Evolutionary conservation across 1,140 invertebrate species (phyloP), one percentile per base, ranked within the genome.

Genomic region (Matsumurasca onukii): DNA sequence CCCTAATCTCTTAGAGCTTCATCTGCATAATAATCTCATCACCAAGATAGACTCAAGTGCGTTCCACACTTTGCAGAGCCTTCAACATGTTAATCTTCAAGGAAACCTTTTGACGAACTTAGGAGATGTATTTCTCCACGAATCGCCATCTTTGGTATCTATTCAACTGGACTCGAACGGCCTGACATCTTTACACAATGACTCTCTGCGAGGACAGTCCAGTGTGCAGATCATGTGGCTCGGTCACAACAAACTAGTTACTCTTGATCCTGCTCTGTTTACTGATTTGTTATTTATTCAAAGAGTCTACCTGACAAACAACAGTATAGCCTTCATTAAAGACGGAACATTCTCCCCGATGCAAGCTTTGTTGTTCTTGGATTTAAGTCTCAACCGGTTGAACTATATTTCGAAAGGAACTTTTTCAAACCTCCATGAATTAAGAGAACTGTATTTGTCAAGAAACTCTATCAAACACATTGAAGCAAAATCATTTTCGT

Each of bases 61-160:
- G 0, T 88, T 98, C 71, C 85, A 88, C 29, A 92, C 88, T 1
- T 79, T 98, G 45, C 86, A 85, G 72, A 91, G 86, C 74, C 83
- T 98, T n/a, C 91, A 95, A 74, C 91, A 95, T 75, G 86, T 96
- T 48, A 94, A 95, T 82, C 81, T 96, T 22, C 92, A 94, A 75
- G 89, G 90, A 17, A 96, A 97, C 79, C 81, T 85, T 31, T 78
- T 97, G 31, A 83, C 86, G 0, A 85, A 86, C 39, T 79, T 96
- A 0, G 91, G 88, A n/a, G 91, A 94, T 76, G 86, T 94, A 27
- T 92, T 95, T 73, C 87, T 90, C 22, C 83, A 87, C 74, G 82
- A 86, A 74, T 86, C 88, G 27, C 86, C 89, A 1, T 91, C 90
- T 0, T 82, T 95, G 61, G 87, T 93, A 25, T 93, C 92, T 0